Evolutionary conservation across 2,888 invertebrate species (phyloP), one percentile per base, ranked within the genome.

Genomic region (Serripes groenlandicus): DNA sequence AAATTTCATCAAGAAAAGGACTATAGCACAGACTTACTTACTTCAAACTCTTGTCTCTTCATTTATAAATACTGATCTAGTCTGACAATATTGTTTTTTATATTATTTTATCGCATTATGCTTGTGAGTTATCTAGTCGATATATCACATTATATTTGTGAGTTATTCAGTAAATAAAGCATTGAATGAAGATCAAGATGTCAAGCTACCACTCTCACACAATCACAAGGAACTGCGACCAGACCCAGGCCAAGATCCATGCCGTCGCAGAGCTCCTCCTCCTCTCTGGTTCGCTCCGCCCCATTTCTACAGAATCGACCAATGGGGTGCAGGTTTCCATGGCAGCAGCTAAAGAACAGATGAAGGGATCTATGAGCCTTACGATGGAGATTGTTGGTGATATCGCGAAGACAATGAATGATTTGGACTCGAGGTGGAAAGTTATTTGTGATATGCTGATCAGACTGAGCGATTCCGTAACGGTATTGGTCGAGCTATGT

Each of bases 251-350:
- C n/a, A 91, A 92, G 37, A 91, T 94, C 86, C 94, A 94, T 85
- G 88, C 93, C 3, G 91, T 94, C 18, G 94, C 93, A 5, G 94
- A 94, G 79, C 83, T 94, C 26, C 90, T 94, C 3, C 90, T 94
- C 23, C 87, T 94, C 3, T 92, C 93, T 9, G 92, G 92, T 73
- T 92, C 92, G 71, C 89, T 92, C 0, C 90, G 93, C 21, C 93
- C 94, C n/a, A 92, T 94, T 52, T 88, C 86, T 73, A 91, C 92
- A 58, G 90, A 92, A 34, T 88, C 87, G 28, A 85, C 86, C 52
- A 75, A 66, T 37, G 66, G 76, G 21, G 71, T 83, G 1, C 81
- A 83, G 56, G 78, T 71, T 34, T 86, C 83, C 2, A 23, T 86
- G 4, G 75, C 81, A 0, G 64, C 82, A 11, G 86, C 86, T 1